phyloP scores from a whole-genome alignment of 2,888 invertebrate genomes.

The Plagiodera versicolora region DNA sequence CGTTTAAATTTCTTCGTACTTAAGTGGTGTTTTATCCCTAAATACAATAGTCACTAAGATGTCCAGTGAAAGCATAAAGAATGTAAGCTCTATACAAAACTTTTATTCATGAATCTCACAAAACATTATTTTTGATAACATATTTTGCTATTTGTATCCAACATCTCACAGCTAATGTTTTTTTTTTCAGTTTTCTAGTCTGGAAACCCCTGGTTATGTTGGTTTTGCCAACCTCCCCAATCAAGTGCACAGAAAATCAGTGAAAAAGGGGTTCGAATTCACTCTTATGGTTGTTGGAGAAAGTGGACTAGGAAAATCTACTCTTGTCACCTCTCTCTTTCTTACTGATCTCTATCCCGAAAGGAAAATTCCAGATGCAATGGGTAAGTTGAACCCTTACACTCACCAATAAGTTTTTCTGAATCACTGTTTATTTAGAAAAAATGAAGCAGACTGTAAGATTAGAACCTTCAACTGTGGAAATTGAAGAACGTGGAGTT shows the following conservation, averaged over 20 bases:
- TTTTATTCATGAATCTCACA: conserved; percentile 3
- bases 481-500: conserved; percentile 95
- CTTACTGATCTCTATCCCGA: conserved; percentile 94
- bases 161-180: too few species aligned
- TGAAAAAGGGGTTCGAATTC: conserved; percentile 97
- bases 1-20: conserved; percentile 19
- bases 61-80: conserved; percentile 64
- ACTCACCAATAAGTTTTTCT: background rate
- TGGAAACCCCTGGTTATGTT: conserved; percentile 87
- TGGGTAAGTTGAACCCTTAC: conserved; percentile 73
- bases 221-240: conserved; percentile 95
- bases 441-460: conserved; percentile 91
- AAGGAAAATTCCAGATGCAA: conserved; percentile 83
- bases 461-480: conserved; percentile 92
- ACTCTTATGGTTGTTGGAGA: conserved; percentile 90
- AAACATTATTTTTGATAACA: background rate
- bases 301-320: conserved; percentile 92
- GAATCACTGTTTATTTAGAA: conserved; percentile 60
- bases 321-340: conserved; percentile 92
- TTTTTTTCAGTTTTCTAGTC: conserved; percentile 71
- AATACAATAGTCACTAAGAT: conserved; percentile 45
- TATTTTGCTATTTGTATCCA: background rate
- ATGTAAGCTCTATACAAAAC: conserved; percentile 55
- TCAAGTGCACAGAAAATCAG: conserved; percentile 95
- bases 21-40: conserved; percentile 18